Conservation (phyloP, 2,797 vertebrate species). For the Halcyon chelicuti region DNA sequence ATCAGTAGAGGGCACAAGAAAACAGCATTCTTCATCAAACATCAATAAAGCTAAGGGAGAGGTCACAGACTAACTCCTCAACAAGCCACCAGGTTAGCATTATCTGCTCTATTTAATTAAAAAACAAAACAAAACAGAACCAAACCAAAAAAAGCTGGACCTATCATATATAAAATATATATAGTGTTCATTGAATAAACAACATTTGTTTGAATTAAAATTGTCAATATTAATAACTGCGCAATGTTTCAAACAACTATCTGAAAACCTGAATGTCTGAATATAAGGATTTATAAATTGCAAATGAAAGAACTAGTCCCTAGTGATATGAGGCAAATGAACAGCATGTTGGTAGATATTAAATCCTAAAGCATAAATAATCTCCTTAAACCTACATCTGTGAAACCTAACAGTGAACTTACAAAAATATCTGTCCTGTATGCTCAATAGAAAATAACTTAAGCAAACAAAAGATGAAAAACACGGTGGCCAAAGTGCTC, state of each 20-base stretch:
- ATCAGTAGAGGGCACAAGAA: not conserved
- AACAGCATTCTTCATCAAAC: not conserved
- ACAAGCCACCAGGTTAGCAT: not conserved
- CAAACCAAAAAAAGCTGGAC: not conserved
- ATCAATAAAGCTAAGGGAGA: not conserved
- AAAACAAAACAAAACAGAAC: not conserved
- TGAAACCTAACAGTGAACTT: constrained; percentile 42
- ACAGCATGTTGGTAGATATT: constrained; percentile 26
- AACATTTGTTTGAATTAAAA: constrained; percentile 34
- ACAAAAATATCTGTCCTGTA: constrained; percentile 12
- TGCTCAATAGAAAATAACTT: not conserved
- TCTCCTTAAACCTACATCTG: constrained; percentile 43
- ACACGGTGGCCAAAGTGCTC: not conserved
- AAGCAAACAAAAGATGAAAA: not conserved
- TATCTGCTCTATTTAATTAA: not conserved
- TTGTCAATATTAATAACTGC: not conserved
- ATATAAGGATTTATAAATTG: constrained; percentile 55
- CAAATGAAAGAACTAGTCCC: constrained; percentile 61
- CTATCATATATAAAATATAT: not conserved
- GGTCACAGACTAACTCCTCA: not conserved
- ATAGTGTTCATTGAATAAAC: not conserved
- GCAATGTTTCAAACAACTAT: not conserved
- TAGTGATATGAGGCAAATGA: constrained; percentile 49
- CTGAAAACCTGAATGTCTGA: not conserved
- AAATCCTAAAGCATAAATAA: constrained; percentile 64